Evolutionary conservation across 1,140 invertebrate species (phyloP).

Genomic region (Drosophila pseudoananassae): DNA sequence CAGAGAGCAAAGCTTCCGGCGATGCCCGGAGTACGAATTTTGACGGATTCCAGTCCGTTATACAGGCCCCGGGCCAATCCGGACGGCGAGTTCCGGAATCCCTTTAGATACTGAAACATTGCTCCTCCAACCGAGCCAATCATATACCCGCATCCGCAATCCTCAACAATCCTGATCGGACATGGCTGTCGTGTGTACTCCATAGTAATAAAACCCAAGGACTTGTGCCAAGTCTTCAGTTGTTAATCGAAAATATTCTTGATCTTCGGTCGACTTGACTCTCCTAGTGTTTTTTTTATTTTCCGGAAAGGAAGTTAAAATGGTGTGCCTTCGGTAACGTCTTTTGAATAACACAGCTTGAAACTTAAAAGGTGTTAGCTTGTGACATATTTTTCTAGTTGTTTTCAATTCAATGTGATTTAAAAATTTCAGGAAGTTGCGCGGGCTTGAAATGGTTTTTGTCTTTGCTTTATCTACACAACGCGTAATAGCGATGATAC

Average conservation of each 20-base stretch:
- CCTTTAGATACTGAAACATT: constrained; percentile 57
- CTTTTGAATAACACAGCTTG: neutral
- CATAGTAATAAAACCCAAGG: constrained; percentile 20
- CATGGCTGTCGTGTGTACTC: constrained; percentile 71
- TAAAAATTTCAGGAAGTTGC: neutral
- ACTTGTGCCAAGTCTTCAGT: neutral
- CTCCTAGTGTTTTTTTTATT: neutral
- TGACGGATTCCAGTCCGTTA: constrained; percentile 56
- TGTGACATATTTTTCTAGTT: neutral
- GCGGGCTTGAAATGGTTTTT: neutral
- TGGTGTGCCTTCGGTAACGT: neutral
- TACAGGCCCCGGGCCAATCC: constrained; percentile 52
- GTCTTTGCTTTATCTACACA: neutral
- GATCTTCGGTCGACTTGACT: neutral
- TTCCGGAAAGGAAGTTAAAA: neutral
- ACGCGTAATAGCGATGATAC: too few species aligned
- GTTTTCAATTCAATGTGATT: neutral
- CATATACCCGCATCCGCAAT: constrained; percentile 68
- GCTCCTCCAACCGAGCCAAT: constrained; percentile 64
- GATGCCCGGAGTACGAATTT: constrained; percentile 61
- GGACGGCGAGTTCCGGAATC: constrained; percentile 58
- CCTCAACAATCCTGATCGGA: constrained; percentile 66
- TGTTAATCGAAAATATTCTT: neutral
- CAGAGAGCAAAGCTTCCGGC: constrained; percentile 68
- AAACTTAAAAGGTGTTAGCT: neutral